Conservation (phyloP, 2,797 vertebrate genomes). For the Dendrocincla fuliginosa region DNA sequence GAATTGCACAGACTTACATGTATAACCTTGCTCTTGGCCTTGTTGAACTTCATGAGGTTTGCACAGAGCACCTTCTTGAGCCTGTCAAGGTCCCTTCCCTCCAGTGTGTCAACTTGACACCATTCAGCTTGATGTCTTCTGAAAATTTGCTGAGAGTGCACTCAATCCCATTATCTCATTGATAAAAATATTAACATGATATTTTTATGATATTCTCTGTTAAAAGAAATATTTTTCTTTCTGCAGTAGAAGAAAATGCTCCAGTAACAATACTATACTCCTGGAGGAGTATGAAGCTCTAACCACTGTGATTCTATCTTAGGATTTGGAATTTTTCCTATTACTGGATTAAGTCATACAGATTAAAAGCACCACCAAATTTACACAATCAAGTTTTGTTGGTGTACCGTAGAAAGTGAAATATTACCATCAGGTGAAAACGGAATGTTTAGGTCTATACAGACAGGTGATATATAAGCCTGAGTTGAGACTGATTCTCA, state of each 20-base stretch:
- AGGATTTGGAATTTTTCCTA: background rate
- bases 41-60: background rate
- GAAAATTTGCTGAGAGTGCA: background rate
- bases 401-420: background rate
- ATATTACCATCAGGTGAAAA: background rate
- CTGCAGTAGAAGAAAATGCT: background rate
- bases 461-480: background rate
- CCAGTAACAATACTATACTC: background rate
- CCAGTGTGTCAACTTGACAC: accelerated
- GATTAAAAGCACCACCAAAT: background rate
- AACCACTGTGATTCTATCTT: background rate
- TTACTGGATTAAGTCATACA: background rate
- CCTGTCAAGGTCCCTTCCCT: background rate
- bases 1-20: background rate
- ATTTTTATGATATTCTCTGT: too few relatives aligned
- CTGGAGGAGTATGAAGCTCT: background rate
- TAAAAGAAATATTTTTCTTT: background rate
- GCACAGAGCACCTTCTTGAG: background rate
- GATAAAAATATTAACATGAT: background rate
- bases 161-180: background rate
- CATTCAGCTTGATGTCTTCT: background rate
- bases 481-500: background rate
- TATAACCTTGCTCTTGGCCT: background rate
- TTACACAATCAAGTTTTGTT: background rate
- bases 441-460: background rate